These are phyloP conservation scores for Eptatretus burgeri DNA, from an alignment of 2,113 vertebrate species.

Conservation along the genomic window DNA sequence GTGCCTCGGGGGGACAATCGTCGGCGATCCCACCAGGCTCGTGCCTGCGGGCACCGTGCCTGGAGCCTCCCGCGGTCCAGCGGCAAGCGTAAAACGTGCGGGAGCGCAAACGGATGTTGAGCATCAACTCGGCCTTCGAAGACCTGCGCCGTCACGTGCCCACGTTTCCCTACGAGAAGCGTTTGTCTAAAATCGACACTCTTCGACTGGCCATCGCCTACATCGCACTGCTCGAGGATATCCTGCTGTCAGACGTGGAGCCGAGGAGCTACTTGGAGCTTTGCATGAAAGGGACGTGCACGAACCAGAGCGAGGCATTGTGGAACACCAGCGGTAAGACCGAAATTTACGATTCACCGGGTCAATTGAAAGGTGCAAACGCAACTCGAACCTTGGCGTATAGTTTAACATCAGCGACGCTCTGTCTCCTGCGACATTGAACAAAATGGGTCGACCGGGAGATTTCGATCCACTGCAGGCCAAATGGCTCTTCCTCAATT, in stretches of 20 bases:
- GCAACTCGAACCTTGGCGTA: neutral
- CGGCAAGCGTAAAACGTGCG: conserved; percentile 29
- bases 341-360: neutral
- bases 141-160: conserved; percentile 26
- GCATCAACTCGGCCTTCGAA: conserved; percentile 28
- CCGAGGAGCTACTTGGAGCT: conserved; percentile 27
- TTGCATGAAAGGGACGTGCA: conserved; percentile 24
- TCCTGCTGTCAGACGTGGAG: conserved; percentile 24
- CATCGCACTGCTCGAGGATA: conserved; percentile 29
- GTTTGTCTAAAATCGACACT: conserved; percentile 34
- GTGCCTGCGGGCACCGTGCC: conserved; percentile 10
- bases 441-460: too few relatives aligned
- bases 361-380: neutral
- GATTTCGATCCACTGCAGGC: too few relatives aligned
- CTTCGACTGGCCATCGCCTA: conserved; percentile 29
- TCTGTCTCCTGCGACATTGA: too few relatives aligned
- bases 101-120: conserved; percentile 30
- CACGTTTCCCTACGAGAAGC: conserved; percentile 32
- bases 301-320: conserved; percentile 17
- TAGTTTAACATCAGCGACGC: neutral
- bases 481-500: too few relatives aligned
- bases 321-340: conserved; percentile 38
- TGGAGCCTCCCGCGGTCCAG: conserved; percentile 20
- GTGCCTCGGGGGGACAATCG: too few relatives aligned
- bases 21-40: neutral